Conservation (phyloP, 2,113 vertebrate species). For the Galbula dea region DNA sequence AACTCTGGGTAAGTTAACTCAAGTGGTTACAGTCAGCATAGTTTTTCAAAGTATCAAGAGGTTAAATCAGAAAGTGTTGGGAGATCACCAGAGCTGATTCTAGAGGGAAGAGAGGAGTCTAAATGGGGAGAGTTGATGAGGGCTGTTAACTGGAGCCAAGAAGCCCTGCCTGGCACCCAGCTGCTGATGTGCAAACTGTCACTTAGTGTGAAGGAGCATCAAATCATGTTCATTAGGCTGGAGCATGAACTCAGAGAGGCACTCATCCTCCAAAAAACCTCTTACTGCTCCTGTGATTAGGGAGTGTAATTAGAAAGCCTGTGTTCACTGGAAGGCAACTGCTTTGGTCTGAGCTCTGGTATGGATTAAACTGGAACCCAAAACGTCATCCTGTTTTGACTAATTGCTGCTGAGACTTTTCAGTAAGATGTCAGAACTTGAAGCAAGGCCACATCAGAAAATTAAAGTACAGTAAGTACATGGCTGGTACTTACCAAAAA, state of each 20-base stretch:
- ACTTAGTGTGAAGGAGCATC: neutral
- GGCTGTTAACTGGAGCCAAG: neutral
- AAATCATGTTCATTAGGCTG: neutral
- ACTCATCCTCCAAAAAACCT: neutral
- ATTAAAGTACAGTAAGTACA: slow-evolving; percentile 23
- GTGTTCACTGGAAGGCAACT: slow-evolving; percentile 18
- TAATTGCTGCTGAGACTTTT: slow-evolving; percentile 58
- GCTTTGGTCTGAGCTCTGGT: slow-evolving; percentile 22
- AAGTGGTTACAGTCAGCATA: neutral
- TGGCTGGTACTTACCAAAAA: neutral
- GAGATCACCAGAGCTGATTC: neutral
- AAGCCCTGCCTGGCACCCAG: neutral
- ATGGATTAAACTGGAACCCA: slow-evolving; percentile 49
- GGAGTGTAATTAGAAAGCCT: slow-evolving; percentile 24
- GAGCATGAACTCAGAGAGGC: neutral
- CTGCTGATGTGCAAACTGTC: neutral
- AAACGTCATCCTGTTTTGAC: slow-evolving; percentile 16
- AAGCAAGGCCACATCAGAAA: slow-evolving; percentile 53
- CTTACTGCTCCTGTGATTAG: neutral
- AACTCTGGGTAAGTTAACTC: neutral
- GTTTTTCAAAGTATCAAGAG: neutral
- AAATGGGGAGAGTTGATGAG: neutral
- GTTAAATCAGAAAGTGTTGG: neutral
- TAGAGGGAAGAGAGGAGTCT: neutral
- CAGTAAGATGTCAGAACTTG: slow-evolving; percentile 47